Conservation (phyloP, 1,140 invertebrate genomes). For the Whitmania pigra region DNA sequence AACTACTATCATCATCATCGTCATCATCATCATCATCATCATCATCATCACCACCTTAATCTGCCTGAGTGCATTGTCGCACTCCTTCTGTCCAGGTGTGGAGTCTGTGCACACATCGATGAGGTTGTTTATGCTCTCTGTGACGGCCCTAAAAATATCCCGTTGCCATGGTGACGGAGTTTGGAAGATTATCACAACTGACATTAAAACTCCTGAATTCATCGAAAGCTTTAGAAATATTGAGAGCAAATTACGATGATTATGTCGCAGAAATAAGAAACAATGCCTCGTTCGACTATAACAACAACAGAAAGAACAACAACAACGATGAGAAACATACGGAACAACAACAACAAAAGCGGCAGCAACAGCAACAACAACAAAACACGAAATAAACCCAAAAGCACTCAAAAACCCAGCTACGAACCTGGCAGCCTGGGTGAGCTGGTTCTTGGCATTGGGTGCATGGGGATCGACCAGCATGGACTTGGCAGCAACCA, state of each 20-base stretch:
- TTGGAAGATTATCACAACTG: too few species aligned
- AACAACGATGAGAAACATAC: conserved; percentile 19
- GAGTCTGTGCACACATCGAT: conserved; percentile 69
- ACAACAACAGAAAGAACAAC: conserved; percentile 15
- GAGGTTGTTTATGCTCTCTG: conserved; percentile 79
- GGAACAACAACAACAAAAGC: background rate
- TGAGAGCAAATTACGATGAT: too few species aligned
- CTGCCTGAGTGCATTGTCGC: conserved; percentile 81
- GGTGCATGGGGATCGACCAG: conserved; percentile 75
- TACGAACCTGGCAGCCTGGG: conserved; percentile 60
- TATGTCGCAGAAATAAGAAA: too few species aligned
- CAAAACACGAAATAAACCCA: too few species aligned
- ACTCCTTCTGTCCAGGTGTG: conserved; percentile 82
- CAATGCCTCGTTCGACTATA: conserved; percentile 16
- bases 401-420: conserved; percentile 23
- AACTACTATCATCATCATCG: background rate
- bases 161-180: background rate
- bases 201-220: too few species aligned
- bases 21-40: conserved; percentile 5
- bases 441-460: conserved; percentile 74
- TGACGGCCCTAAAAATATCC: conserved; percentile 47
- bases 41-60: too few species aligned
- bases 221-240: too few species aligned
- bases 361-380: too few species aligned
- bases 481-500: conserved; percentile 73